These are phyloP conservation scores for Harpagifer antarcticus DNA, from an alignment of 2,797 vertebrate genomes.

Conservation along the genomic window DNA sequence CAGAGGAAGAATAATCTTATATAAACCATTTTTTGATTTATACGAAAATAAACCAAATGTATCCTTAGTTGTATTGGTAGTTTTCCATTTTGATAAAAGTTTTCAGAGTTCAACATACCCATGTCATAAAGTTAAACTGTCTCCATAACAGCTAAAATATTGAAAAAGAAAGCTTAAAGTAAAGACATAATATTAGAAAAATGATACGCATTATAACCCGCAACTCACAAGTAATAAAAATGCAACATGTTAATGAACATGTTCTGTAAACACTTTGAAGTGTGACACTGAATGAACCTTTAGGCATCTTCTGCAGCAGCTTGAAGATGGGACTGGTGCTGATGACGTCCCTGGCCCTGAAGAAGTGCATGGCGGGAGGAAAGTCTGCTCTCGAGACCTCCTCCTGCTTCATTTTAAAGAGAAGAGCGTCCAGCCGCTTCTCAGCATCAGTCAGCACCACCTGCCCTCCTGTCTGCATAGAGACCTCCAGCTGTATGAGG, in stretches of 20 bases:
- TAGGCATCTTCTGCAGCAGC: slow-evolving; percentile 85
- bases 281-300: slow-evolving; percentile 63
- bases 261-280: background rate
- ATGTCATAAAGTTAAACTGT: no score
- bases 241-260: background rate
- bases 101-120: no score
- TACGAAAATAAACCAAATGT: no score
- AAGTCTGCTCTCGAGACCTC: slow-evolving; percentile 82
- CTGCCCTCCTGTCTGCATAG: slow-evolving; percentile 80
- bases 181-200: no score
- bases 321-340: slow-evolving; percentile 74
- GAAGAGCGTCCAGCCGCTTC: slow-evolving; percentile 75
- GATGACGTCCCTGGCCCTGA: slow-evolving; percentile 85
- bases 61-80: no score
- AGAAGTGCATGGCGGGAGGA: slow-evolving; percentile 94
- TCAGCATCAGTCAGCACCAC: slow-evolving; percentile 81
- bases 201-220: background rate
- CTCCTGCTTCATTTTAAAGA: slow-evolving; percentile 82
- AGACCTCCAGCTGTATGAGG: slow-evolving; percentile 79
- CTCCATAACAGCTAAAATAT: no score
- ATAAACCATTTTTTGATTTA: no score
- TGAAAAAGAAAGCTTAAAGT: no score
- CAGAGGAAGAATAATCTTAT: background rate
- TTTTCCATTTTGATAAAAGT: no score
- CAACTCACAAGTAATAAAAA: background rate